These are phyloP conservation scores for Rhinopomastus cyanomelas DNA, from an alignment of 2,113 vertebrate species.

Conservation along the genomic window DNA sequence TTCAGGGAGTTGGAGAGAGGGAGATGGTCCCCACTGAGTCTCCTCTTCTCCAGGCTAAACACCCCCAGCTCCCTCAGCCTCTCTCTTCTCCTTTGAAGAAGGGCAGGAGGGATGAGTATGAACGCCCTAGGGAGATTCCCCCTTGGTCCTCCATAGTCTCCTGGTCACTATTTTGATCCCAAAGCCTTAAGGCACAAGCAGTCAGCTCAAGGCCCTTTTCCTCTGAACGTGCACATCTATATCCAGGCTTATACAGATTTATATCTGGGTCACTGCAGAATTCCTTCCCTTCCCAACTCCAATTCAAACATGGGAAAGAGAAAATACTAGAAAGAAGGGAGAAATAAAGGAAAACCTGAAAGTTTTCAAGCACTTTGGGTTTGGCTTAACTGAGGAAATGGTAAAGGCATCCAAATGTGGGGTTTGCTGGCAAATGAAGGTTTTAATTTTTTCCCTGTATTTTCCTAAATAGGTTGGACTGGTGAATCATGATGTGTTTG, in stretches of 20 bases:
- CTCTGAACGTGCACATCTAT: not conserved
- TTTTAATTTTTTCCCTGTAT: not conserved
- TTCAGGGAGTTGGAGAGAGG: too few species aligned
- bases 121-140: not conserved
- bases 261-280: not conserved
- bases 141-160: not conserved
- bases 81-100: not conserved
- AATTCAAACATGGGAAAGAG: not conserved
- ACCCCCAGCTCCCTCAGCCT: too few species aligned
- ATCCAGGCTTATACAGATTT: not conserved
- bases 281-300: not conserved
- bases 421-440: slow-evolving; percentile 7
- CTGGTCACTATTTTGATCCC: not conserved
- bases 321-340: slow-evolving; percentile 30
- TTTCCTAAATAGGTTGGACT: slow-evolving; percentile 6
- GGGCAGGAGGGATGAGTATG: not conserved
- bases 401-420: slow-evolving; percentile 18
- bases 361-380: slow-evolving; percentile 23
- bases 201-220: not conserved
- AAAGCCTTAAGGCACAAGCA: not conserved
- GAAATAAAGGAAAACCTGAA: slow-evolving; percentile 22
- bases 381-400: slow-evolving; percentile 36
- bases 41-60: too few species aligned
- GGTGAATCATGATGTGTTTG: not conserved
- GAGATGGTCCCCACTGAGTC: too few species aligned